Conservation (phyloP, 2,888 invertebrate species). For the Leptopilina syphax region DNA sequence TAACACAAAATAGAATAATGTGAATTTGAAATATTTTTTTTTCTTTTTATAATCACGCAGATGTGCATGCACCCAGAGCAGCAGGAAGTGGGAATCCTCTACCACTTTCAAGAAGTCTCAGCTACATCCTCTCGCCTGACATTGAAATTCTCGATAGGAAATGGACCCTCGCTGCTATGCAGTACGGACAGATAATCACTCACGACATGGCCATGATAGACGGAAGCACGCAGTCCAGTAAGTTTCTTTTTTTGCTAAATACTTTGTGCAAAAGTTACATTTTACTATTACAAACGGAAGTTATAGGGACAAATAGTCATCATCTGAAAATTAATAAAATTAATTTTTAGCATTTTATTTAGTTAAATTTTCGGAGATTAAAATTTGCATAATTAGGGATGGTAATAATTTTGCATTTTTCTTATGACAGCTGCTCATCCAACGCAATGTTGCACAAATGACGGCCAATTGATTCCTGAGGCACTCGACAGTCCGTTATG, state of each 20-base stretch:
- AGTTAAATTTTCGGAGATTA: too few relatives aligned
- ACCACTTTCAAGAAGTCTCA: conserved; percentile 85
- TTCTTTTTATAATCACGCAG: conserved; percentile 72
- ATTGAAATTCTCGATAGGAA: conserved; percentile 83
- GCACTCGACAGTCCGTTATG: conserved; percentile 68
- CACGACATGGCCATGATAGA: conserved; percentile 88
- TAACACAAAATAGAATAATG: conserved; percentile 16
- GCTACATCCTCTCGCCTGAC: conserved; percentile 85
- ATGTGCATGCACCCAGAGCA: conserved; percentile 82
- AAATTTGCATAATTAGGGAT: too few relatives aligned
- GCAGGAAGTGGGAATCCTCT: conserved; percentile 83
- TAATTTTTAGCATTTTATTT: too few relatives aligned
- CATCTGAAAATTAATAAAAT: too few relatives aligned
- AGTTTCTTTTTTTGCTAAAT: conserved; percentile 71
- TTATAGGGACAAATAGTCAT: too few relatives aligned
- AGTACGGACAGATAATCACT: conserved; percentile 88
- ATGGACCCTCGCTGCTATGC: conserved; percentile 87
- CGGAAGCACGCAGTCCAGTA: conserved; percentile 87
- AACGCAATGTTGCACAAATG: conserved; percentile 81
- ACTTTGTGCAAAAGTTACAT: too few relatives aligned
- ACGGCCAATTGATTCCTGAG: conserved; percentile 78
- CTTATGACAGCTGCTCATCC: conserved; percentile 73
- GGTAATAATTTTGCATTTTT: too few relatives aligned
- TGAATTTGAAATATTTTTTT: background rate
- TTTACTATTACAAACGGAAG: too few relatives aligned